phyloP scores from a whole-genome alignment of 2,888 invertebrate genomes.

The Lasioglossum morio region DNA sequence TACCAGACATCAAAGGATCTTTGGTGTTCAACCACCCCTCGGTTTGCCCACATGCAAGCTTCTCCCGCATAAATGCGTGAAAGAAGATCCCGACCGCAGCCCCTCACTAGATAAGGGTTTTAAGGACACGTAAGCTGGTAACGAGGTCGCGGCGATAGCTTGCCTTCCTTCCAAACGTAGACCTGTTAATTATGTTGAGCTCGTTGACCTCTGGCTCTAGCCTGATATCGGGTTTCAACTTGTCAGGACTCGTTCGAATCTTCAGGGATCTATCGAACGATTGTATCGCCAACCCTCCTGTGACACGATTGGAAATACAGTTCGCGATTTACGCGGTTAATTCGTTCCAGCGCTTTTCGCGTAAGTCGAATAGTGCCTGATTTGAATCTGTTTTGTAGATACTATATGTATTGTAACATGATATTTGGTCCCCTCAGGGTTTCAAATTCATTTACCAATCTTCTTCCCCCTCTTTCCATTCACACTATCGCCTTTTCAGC shows the following conservation, averaged over 20 bases:
- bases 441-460: too few relatives aligned
- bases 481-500: too few relatives aligned
- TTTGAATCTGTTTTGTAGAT: too few relatives aligned
- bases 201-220: background rate
- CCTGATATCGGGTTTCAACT: background rate
- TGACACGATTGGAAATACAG: background rate
- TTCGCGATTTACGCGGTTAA: too few relatives aligned
- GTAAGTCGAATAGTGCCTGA: too few relatives aligned
- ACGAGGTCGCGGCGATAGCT: constrained; percentile 69
- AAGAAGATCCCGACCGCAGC: constrained; percentile 51
- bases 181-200: background rate
- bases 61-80: constrained; percentile 71
- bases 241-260: background rate
- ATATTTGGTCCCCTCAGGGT: too few relatives aligned
- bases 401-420: too few relatives aligned
- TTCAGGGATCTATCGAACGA: background rate
- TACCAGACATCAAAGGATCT: constrained; percentile 79
- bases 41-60: constrained; percentile 54
- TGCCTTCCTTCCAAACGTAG: background rate
- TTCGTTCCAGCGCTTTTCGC: too few relatives aligned
- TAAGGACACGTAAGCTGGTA: constrained; percentile 61
- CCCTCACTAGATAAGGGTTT: constrained; percentile 49
- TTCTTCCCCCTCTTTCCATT: too few relatives aligned
- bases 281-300: background rate
- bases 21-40: constrained; percentile 58